Conservation (phyloP, 1,140 invertebrate species). For the Hyposmocoma kahamanoa region DNA sequence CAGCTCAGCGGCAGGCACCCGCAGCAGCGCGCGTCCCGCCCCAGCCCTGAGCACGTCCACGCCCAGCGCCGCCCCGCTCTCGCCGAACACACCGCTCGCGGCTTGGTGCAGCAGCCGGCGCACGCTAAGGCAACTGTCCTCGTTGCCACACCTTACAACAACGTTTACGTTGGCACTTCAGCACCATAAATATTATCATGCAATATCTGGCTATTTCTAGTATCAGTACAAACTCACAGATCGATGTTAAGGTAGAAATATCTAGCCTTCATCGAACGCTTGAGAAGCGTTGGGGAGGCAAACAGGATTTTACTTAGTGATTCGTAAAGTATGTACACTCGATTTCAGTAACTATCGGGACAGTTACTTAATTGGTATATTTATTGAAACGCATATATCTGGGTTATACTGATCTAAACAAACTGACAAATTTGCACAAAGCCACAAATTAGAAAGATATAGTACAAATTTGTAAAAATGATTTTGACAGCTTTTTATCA, state of each 20-base stretch:
- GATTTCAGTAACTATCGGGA: too few relatives aligned
- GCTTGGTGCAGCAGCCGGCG: constrained; percentile 18
- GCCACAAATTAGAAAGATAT: too few relatives aligned
- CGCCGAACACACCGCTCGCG: constrained; percentile 20
- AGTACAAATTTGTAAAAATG: too few relatives aligned
- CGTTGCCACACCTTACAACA: not conserved
- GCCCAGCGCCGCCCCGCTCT: constrained; percentile 14
- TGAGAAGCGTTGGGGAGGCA: too few relatives aligned
- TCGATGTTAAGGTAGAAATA: constrained; percentile 16
- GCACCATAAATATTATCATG: not conserved
- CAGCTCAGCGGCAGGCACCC: constrained; percentile 15
- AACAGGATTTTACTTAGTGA: too few relatives aligned
- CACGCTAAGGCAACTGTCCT: constrained; percentile 11
- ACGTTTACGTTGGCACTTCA: not conserved
- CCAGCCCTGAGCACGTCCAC: constrained; percentile 25
- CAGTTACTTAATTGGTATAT: too few relatives aligned
- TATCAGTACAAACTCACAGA: constrained; percentile 8
- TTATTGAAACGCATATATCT: too few relatives aligned
- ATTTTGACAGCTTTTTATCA: too few relatives aligned
- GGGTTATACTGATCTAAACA: too few relatives aligned
- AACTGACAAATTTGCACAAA: too few relatives aligned
- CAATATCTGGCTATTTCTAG: not conserved
- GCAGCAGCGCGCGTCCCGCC: constrained; percentile 14
- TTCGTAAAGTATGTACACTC: too few relatives aligned
- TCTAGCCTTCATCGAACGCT: constrained; percentile 8